phyloP scores from a whole-genome alignment of 1,140 invertebrate genomes.

The Zaprionus africanus region DNA sequence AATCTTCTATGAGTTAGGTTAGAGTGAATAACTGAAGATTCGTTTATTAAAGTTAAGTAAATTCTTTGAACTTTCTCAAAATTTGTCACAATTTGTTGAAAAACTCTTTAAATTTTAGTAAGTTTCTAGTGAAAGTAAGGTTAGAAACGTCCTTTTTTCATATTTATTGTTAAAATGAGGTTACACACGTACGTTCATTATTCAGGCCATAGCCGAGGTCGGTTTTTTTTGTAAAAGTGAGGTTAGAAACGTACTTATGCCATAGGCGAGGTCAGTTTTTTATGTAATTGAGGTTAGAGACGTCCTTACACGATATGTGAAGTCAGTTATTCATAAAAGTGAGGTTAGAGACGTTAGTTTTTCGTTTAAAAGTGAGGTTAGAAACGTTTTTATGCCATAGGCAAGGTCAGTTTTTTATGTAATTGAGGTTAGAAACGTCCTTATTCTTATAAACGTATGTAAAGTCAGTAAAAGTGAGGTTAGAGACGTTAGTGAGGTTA shows the following conservation, averaged over 20 bases:
- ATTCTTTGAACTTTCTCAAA: background rate
- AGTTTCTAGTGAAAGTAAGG: background rate
- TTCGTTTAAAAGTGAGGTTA: background rate
- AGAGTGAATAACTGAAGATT: background rate
- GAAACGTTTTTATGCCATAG: slow-evolving; percentile 35
- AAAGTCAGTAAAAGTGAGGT: background rate
- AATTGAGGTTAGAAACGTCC: too few species aligned
- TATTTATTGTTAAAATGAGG: background rate
- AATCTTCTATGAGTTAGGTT: background rate
- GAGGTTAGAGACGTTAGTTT: background rate
- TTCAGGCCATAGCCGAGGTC: slow-evolving; percentile 12
- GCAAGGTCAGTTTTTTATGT: slow-evolving; percentile 4
- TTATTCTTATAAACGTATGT: background rate
- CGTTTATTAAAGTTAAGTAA: background rate
- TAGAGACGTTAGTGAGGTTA: background rate
- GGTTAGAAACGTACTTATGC: slow-evolving; percentile 11
- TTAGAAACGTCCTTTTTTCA: background rate
- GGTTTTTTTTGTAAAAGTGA: background rate
- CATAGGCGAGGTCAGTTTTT: slow-evolving; percentile 34
- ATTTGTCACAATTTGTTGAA: background rate
- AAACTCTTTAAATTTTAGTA: background rate
- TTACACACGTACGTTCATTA: too few species aligned
- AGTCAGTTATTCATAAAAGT: background rate
- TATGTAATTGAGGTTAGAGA: too few species aligned
- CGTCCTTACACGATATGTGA: background rate